phyloP scores from a whole-genome alignment of 2,113 vertebrate genomes.

The Petroica traversi region DNA sequence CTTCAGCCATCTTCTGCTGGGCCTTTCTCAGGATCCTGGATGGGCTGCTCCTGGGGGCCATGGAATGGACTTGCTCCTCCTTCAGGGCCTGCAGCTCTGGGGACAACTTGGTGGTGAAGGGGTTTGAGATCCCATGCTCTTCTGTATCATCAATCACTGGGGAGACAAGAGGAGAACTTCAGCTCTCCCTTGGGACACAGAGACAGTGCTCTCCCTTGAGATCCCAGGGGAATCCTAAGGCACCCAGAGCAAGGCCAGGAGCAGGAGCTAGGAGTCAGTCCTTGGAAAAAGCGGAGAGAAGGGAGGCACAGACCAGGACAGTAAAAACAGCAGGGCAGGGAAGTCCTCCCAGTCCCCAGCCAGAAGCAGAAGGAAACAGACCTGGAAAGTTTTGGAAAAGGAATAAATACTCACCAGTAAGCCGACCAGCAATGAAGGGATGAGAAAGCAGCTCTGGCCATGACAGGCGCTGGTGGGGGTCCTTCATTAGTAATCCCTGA shows the following conservation, averaged over 20 bases:
- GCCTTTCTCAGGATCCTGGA: slow-evolving; percentile 81
- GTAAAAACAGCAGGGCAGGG: neutral
- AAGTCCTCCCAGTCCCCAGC: neutral
- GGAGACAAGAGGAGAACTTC: neutral
- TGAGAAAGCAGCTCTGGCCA: slow-evolving; percentile 92
- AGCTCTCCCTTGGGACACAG: neutral
- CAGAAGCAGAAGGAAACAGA: neutral
- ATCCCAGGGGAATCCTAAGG: neutral
- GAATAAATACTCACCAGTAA: slow-evolving; percentile 78
- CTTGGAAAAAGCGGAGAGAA: neutral
- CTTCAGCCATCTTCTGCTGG: slow-evolving; percentile 70
- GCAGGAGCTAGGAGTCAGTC: neutral
- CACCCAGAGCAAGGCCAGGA: neutral
- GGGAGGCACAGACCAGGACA: neutral
- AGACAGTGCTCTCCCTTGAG: neutral
- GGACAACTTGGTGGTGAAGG: slow-evolving; percentile 83
- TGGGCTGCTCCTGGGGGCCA: slow-evolving; percentile 68
- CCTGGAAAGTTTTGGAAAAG: neutral
- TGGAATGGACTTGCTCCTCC: slow-evolving; percentile 78
- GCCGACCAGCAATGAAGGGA: slow-evolving; percentile 88
- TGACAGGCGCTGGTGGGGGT: slow-evolving; percentile 84
- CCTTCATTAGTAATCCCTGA: slow-evolving; percentile 92
- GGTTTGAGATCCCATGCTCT: slow-evolving; percentile 74
- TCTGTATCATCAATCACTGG: slow-evolving; percentile 79
- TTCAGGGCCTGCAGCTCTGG: slow-evolving; percentile 84